Percentiles rank a stretch among this genome's conserved stretches.
Conservation (phyloP, 2,113 vertebrate species). For the Marmota flaviventris region DNA sequence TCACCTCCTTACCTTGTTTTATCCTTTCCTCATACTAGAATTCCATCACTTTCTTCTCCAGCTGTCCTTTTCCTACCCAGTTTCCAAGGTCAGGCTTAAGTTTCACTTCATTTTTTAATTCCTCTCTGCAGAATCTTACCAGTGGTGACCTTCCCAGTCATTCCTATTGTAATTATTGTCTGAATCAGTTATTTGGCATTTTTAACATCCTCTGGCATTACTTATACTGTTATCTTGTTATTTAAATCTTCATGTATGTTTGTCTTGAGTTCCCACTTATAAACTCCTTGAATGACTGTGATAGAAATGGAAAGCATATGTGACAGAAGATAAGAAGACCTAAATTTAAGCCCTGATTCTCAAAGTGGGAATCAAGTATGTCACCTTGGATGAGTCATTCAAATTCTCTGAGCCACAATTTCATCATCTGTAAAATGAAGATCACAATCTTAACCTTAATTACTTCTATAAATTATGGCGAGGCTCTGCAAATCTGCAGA, state of each 20-base stretch:
- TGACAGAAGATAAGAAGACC: slow-evolving; percentile 29
- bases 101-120: slow-evolving; percentile 14
- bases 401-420: slow-evolving; percentile 47
- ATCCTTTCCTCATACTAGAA: not conserved
- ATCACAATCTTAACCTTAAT: slow-evolving; percentile 57
- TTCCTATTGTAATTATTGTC: slow-evolving; percentile 8
- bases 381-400: slow-evolving; percentile 29
- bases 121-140: slow-evolving; percentile 14
- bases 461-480: slow-evolving; percentile 40
- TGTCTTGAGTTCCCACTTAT: slow-evolving; percentile 30
- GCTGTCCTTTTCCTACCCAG: not conserved
- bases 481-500: slow-evolving; percentile 51
- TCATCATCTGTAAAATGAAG: slow-evolving; percentile 67
- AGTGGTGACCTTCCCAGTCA: slow-evolving; percentile 3
- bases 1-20: slow-evolving; percentile 9
- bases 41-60: not conserved
- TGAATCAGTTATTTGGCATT: not conserved
- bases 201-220: slow-evolving; percentile 54
- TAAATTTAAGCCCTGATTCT: slow-evolving; percentile 29
- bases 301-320: slow-evolving; percentile 58
- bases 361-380: slow-evolving; percentile 42
- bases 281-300: slow-evolving; percentile 47
- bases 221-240: slow-evolving; percentile 13
- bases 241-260: slow-evolving; percentile 43
- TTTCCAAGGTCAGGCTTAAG: slow-evolving; percentile 39